Conservation (phyloP, 2,888 invertebrate genomes). For the Agriotes lineatus region DNA sequence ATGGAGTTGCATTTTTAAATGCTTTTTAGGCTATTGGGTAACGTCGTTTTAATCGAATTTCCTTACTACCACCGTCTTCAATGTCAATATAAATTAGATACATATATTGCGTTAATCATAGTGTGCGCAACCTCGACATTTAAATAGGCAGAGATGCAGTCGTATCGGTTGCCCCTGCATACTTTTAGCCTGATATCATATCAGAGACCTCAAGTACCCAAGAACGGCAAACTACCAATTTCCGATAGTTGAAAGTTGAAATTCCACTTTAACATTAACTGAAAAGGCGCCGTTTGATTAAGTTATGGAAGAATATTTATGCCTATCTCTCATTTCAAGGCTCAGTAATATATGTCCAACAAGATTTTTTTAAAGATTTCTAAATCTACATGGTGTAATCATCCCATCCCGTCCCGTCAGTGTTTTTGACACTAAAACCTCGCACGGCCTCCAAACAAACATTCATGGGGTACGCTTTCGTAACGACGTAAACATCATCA, state of each 20-base stretch:
- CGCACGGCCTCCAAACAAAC: neutral
- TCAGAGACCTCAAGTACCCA: neutral
- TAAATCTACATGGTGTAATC: conserved; percentile 16
- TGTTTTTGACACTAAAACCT: conserved; percentile 18
- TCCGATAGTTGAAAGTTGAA: conserved; percentile 23
- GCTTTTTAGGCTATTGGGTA: neutral
- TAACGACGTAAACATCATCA: neutral
- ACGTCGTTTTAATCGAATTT: no score
- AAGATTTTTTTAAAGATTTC: conserved; percentile 12
- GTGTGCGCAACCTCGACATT: conserved; percentile 9
- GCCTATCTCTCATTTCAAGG: neutral
- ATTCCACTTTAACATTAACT: neutral
- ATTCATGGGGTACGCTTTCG: neutral
- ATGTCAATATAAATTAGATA: no score
- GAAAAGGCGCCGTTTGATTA: conserved; percentile 5
- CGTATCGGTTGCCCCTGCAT: neutral
- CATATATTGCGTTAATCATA: neutral
- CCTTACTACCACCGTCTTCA: neutral
- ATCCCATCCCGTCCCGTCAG: neutral
- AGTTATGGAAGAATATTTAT: conserved; percentile 13
- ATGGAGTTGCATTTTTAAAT: neutral
- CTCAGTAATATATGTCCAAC: no score
- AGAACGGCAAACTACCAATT: conserved; percentile 17
- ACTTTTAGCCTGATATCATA: conserved; percentile 13
- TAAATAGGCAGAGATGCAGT: neutral